phyloP scores from a whole-genome alignment of 2,888 invertebrate species.

The Hymenopus coronatus region DNA sequence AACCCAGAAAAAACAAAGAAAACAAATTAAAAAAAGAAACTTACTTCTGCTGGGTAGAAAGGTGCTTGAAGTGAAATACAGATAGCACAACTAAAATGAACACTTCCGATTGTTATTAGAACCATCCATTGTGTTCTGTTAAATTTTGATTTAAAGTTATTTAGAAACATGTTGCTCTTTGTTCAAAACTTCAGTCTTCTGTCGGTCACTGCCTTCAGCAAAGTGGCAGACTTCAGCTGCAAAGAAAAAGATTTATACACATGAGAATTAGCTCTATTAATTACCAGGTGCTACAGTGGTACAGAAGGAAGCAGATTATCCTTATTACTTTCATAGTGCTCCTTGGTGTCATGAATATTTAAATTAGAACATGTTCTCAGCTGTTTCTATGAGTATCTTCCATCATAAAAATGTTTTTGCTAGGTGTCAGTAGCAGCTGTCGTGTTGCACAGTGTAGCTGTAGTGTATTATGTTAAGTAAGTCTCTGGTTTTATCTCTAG shows the following conservation, averaged over 20 bases:
- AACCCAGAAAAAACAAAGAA: too few species aligned
- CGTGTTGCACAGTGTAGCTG: too few species aligned
- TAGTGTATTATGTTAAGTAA: too few species aligned
- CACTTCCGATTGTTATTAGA: constrained; percentile 43
- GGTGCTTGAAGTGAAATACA: constrained; percentile 51
- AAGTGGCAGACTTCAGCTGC: not conserved
- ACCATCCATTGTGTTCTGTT: constrained; percentile 43
- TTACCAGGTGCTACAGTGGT: not conserved
- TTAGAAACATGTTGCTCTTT: not conserved
- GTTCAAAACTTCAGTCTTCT: not conserved
- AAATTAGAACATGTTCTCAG: not conserved
- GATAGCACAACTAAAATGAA: constrained; percentile 47
- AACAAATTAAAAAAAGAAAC: not conserved
- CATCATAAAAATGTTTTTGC: not conserved
- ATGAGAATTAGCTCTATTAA: not conserved
- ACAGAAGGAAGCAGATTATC: not conserved
- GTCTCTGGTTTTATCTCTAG: too few species aligned
- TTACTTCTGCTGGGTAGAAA: constrained; percentile 49
- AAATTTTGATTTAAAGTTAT: constrained; percentile 18
- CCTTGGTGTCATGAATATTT: not conserved
- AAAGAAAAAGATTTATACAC: not conserved
- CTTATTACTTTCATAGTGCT: not conserved
- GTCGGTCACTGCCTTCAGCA: not conserved
- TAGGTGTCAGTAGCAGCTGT: too few species aligned
- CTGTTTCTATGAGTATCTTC: not conserved